A percentile compares a stretch with the other conserved stretches of the same genome.
Conservation (phyloP, 2,888 invertebrate genomes). For the Athrips mouffetella region DNA sequence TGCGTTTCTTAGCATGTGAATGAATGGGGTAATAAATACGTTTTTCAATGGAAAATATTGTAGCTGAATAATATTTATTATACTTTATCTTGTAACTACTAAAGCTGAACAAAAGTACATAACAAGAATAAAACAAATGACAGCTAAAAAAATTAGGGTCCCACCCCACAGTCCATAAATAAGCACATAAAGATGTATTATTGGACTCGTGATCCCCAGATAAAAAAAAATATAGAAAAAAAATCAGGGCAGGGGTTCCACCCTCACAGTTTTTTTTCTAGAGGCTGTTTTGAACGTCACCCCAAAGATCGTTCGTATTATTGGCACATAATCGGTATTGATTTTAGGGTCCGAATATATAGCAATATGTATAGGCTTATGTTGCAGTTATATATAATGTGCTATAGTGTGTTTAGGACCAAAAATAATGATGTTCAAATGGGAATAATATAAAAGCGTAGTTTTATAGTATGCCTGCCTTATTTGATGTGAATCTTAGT, state of each 20-base stretch:
- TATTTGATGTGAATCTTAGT: too few species aligned
- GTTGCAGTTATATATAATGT: neutral
- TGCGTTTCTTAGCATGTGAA: neutral
- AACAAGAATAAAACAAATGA: conserved; percentile 16
- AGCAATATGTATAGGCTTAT: neutral
- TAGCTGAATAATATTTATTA: too few species aligned
- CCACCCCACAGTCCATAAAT: conserved; percentile 23
- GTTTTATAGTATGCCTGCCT: too few species aligned
- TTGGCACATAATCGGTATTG: conserved; percentile 25
- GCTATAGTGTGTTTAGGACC: neutral
- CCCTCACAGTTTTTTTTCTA: conserved; percentile 26
- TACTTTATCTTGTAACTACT: too few species aligned
- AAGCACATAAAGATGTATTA: conserved; percentile 24
- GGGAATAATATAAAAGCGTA: too few species aligned
- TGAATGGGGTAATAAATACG: too few species aligned
- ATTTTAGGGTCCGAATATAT: conserved; percentile 20
- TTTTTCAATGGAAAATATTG: neutral
- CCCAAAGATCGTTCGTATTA: conserved; percentile 23
- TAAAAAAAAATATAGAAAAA: conserved; percentile 15
- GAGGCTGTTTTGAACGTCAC: conserved; percentile 15
- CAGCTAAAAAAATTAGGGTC: conserved; percentile 23
- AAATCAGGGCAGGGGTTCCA: conserved; percentile 24
- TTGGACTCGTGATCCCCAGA: conserved; percentile 10
- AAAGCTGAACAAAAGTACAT: conserved; percentile 5
- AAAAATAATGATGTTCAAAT: too few species aligned